These are phyloP conservation scores for Aratinga solstitialis DNA, from an alignment of 2,797 vertebrate genomes.

Conservation along the genomic window DNA sequence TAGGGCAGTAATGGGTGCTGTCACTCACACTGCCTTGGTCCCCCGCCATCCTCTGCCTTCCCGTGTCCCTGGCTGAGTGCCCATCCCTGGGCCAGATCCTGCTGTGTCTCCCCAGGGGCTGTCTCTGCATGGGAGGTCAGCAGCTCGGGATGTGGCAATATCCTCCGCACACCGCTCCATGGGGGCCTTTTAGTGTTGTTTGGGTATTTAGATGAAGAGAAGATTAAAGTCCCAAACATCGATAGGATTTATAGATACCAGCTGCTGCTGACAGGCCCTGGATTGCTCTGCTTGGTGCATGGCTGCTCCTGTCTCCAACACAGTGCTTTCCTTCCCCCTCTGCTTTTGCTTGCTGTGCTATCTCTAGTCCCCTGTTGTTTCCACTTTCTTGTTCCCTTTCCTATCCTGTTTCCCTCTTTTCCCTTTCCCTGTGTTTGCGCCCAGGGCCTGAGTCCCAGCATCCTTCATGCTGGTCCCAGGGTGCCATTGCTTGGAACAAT, in stretches of 20 bases:
- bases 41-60: accelerated
- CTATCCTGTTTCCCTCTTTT: neutral
- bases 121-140: neutral
- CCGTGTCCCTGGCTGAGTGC: accelerated
- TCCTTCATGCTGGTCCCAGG: neutral
- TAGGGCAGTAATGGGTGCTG: neutral
- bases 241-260: constrained; percentile 32
- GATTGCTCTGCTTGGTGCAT: neutral
- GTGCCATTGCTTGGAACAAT: neutral
- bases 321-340: neutral
- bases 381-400: neutral
- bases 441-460: neutral
- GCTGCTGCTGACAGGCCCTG: neutral
- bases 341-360: neutral
- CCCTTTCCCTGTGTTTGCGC: neutral
- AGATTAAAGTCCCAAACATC: constrained; percentile 26
- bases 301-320: neutral
- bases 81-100: accelerated
- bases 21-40: accelerated
- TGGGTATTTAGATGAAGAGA: neutral
- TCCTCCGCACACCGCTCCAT: neutral
- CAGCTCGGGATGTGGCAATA: neutral
- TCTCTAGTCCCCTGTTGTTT: neutral
- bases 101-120: accelerated
- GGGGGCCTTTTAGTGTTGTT: neutral